Conservation (phyloP, 2,888 invertebrate species). For the Sarcophaga caerulescens region DNA sequence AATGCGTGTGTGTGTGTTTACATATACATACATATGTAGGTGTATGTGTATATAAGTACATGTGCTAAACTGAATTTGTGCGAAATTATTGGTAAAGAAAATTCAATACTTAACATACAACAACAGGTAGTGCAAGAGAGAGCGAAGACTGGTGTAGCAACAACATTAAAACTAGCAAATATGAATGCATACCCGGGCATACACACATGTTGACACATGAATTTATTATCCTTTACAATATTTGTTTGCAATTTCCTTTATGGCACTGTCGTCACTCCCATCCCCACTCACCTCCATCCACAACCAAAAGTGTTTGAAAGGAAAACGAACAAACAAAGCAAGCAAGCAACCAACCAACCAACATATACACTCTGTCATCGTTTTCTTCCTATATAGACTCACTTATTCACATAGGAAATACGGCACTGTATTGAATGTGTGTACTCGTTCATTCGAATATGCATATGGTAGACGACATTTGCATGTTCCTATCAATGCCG, state of each 20-base stretch:
- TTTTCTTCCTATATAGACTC: not conserved
- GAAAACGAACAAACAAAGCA: slow-evolving; percentile 14
- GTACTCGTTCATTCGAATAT: not conserved
- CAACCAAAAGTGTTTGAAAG: slow-evolving; percentile 41
- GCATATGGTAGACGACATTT: not conserved
- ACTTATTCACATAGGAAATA: not conserved
- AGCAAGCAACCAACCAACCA: not conserved
- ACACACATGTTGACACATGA: slow-evolving; percentile 59
- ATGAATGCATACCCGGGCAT: slow-evolving; percentile 35
- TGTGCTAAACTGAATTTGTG: not conserved
- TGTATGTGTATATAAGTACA: not conserved
- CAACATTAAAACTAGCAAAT: slow-evolving; percentile 37
- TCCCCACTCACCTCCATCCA: too few relatives aligned
- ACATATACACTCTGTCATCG: not conserved
- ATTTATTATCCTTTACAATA: slow-evolving; percentile 64
- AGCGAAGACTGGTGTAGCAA: not conserved
- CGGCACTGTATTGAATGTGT: not conserved
- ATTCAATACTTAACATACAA: slow-evolving; percentile 20
- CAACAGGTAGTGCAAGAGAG: not conserved
- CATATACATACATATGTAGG: not conserved
- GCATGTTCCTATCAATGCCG: not conserved
- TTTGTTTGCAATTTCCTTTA: slow-evolving; percentile 67
- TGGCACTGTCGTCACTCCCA: not conserved
- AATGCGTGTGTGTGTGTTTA: not conserved
- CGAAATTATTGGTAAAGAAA: slow-evolving; percentile 39